Evolutionary conservation across 30 jellyfish, hydroid and myxozoan genomes (phyloP).

Genomic region (Euphysa ruthae): DNA sequence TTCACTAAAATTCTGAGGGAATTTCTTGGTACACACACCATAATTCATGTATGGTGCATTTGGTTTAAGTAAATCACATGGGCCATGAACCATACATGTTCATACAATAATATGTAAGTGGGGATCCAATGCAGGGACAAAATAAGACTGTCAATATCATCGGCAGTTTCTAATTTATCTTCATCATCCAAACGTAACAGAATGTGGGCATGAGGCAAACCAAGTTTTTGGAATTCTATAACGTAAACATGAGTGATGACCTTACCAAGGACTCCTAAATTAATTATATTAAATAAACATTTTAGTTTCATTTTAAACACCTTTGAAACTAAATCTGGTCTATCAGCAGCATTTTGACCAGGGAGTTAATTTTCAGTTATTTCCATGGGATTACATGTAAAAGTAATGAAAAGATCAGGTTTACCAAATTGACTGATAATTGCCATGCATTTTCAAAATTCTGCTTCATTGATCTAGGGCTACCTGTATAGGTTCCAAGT

Average conservation of each 20-base stretch:
- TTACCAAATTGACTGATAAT: conserved; percentile 22
- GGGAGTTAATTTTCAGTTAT: conserved; percentile 12
- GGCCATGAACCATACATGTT: too few relatives aligned
- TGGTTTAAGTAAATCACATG: too few relatives aligned
- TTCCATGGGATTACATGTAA: conserved; percentile 58
- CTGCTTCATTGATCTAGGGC: too few relatives aligned
- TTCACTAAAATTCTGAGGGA: too few relatives aligned
- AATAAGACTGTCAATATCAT: conserved; percentile 42
- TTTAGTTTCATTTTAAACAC: conserved; percentile 20
- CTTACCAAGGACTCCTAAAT: conserved; percentile 26
- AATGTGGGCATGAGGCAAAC: too few relatives aligned
- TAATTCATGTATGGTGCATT: too few relatives aligned
- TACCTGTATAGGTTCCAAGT: too few relatives aligned
- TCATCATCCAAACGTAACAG: too few relatives aligned
- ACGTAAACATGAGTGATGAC: conserved; percentile 37
- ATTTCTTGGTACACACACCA: too few relatives aligned
- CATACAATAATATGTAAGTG: too few relatives aligned
- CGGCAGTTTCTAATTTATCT: conserved; percentile 54
- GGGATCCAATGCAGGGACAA: too few relatives aligned
- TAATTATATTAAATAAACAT: neutral
- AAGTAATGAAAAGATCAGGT: conserved; percentile 43
- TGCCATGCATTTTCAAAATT: too few relatives aligned
- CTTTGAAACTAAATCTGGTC: conserved; percentile 37
- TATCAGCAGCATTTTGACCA: conserved; percentile 22
- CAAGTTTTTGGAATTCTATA: conserved; percentile 50